A percentile compares a stretch with the other conserved stretches of the same genome.
phyloP scores from a whole-genome alignment of 2,888 invertebrate species.

The Exocentrus adspersus region DNA sequence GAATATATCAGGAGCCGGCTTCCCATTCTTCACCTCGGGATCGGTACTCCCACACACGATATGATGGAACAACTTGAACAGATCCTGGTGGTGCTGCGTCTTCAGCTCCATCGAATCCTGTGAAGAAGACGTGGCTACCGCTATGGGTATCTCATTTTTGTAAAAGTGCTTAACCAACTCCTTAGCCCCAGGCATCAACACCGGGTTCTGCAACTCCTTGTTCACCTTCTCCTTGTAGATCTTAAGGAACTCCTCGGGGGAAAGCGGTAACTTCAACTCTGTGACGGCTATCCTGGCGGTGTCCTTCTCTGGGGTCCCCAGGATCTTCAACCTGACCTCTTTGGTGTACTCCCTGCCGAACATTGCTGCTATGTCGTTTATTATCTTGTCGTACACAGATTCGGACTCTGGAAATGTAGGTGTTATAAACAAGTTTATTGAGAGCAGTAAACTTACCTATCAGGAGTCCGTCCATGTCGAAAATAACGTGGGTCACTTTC shows the following conservation, averaged over 20 bases:
- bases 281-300: constrained; percentile 67
- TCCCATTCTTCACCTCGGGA: constrained; percentile 74
- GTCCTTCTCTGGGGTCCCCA: constrained; percentile 66
- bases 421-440: too few species aligned
- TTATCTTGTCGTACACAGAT: constrained; percentile 79
- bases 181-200: constrained; percentile 68
- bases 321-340: constrained; percentile 69
- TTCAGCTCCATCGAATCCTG: constrained; percentile 68
- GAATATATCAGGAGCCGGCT: constrained; percentile 78
- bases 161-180: constrained; percentile 65
- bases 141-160: constrained; percentile 71
- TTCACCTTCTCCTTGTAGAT: constrained; percentile 64
- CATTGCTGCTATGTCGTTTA: constrained; percentile 72
- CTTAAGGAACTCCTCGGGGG: constrained; percentile 69
- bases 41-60: constrained; percentile 73
- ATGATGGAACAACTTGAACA: constrained; percentile 68
- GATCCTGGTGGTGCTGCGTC: constrained; percentile 64
- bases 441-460: constrained; percentile 63
- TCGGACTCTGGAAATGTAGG: constrained; percentile 82
- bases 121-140: constrained; percentile 76
- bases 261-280: constrained; percentile 71
- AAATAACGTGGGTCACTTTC: constrained; percentile 81
- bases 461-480: constrained; percentile 75
- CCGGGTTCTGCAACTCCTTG: constrained; percentile 67
- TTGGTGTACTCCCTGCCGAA: constrained; percentile 83